Evolutionary conservation across 2,797 vertebrate genomes (phyloP).

Genomic region (Falco biarmicus): DNA sequence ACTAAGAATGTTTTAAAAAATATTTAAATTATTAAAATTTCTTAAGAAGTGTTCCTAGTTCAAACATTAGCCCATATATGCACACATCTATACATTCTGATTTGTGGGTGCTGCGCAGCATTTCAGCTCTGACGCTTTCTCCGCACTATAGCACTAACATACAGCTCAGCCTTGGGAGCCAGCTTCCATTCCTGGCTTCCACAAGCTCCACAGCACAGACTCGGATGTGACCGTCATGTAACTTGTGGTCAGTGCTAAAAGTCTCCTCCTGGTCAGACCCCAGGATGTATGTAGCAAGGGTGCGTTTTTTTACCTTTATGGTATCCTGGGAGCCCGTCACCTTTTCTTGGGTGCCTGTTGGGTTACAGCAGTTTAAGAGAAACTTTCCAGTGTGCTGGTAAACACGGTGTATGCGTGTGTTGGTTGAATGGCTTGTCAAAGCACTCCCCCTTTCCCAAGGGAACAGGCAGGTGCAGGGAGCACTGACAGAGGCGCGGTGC

Average conservation of each 20-base stretch:
- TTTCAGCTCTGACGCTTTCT: not conserved
- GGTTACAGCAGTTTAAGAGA: not conserved
- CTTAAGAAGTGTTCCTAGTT: not conserved
- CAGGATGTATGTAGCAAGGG: not conserved
- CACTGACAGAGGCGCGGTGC: not conserved
- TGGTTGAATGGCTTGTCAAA: not conserved
- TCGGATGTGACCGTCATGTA: not conserved
- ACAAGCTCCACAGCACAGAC: not conserved
- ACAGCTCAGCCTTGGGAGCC: not conserved
- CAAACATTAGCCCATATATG: not conserved
- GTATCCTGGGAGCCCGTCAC: not conserved
- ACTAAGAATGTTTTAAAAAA: not conserved
- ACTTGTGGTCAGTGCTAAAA: not conserved
- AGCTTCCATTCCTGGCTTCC: not conserved
- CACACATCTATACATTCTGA: not conserved
- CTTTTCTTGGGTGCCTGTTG: not conserved
- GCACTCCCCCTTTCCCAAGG: not conserved
- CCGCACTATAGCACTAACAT: not conserved
- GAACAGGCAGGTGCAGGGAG: not conserved
- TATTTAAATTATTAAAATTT: not conserved
- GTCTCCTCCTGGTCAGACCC: not conserved
- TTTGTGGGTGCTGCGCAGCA: fast-evolving
- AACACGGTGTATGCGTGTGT: not conserved
- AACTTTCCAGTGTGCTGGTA: not conserved
- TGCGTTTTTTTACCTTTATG: not conserved